Base-by-base conservation (phyloP, 2,888 invertebrate genomes). In the Villa cingulata region DNA sequence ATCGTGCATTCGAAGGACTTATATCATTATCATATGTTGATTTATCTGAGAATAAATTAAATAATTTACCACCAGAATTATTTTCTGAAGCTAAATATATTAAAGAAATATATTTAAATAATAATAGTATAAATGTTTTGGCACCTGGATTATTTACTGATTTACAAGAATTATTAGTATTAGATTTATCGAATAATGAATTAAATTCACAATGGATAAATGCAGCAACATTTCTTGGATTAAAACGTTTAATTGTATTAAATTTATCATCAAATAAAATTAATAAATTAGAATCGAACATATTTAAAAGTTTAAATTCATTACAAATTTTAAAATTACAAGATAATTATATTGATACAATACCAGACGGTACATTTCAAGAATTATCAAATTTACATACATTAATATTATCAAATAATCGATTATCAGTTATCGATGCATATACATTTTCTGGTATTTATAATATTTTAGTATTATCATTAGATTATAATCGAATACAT, bases 371-470 rank as follows among this genome's bases (percentile, higher is more conserved):
- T 59, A 85, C 89, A 12, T 92, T 92, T 65, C 76, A 86, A 43
- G 86, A 89, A 32, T 81, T 91, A 76, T 85, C 83, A 65, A 91
- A 91, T 71, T 73, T 92, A 53, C 90, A 91, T 66, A 90, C 89
- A 27, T 72, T 92, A 57, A 82, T 88, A 55, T 73, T 92, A 57
- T 87, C 88, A 15, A 83, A 83, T 66, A 92, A 92, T 71, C 83
- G 83, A 65, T 80, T 92, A 60, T 80, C 81, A 51, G 80, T 81
- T 59, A 76, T 92, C 54, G 87, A 88, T 63, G 83, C 83, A 17
- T 84, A 84, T 61, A 85, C 89, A 43, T 71, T 92, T 54, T 87
- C 87, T 66, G 91, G 90, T 16, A 73, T 92, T 48, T 86, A 85
- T 63, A 89, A 87, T 49, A 74, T 92, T 53, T 83, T 86, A 56